Evolutionary conservation across 2,888 invertebrate genomes (phyloP).

Genomic region (Microctonus brassicae): DNA sequence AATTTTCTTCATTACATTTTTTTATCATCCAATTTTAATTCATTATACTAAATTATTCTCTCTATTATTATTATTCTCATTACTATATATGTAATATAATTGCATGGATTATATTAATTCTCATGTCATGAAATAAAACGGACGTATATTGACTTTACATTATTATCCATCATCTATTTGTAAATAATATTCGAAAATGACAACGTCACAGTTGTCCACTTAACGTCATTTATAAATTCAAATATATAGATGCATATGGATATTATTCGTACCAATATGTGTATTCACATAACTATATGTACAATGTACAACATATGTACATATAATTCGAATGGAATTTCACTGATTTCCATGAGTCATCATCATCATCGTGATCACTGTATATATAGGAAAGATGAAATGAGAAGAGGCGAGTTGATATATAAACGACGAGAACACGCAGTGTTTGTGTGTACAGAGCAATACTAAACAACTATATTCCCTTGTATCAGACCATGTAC

Average conservation of each 20-base stretch:
- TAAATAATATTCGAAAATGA: conserved; percentile 11
- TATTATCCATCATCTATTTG: not conserved
- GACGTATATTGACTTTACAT: not conserved
- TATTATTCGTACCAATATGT: no score
- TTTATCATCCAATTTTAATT: no score
- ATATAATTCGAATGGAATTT: conserved; percentile 35
- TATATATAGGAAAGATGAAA: not conserved
- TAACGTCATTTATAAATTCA: conserved; percentile 20
- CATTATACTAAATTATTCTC: no score
- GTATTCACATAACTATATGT: no score
- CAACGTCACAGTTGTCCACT: conserved; percentile 12
- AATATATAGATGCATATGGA: not conserved
- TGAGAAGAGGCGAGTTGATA: no score
- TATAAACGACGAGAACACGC: not conserved
- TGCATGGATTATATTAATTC: not conserved
- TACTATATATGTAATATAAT: no score
- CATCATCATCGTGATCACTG: conserved; percentile 9
- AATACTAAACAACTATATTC: not conserved
- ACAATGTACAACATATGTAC: no score
- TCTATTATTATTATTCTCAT: no score
- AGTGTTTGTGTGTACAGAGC: not conserved
- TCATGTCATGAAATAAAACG: not conserved
- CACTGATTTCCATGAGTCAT: conserved; percentile 47
- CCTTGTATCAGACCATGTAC: not conserved
- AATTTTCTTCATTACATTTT: not conserved